Evolutionary conservation across 2,888 invertebrate genomes (phyloP).

Genomic region (Oligia strigilis): DNA sequence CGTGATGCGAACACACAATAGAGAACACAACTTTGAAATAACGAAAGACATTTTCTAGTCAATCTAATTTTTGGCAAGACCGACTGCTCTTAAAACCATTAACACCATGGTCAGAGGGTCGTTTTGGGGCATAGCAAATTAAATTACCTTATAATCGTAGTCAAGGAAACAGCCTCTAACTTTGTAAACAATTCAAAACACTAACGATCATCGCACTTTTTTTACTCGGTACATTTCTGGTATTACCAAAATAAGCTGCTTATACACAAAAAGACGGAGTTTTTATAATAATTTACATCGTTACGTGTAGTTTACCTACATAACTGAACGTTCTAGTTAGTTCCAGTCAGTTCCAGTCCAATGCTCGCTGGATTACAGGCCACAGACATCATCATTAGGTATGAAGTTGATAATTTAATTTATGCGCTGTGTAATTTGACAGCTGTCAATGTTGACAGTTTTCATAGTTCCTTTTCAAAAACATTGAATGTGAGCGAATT

Average conservation of each 20-base stretch:
- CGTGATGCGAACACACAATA: not conserved
- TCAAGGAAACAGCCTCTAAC: constrained; percentile 8
- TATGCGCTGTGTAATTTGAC: not conserved
- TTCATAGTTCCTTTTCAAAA: not conserved
- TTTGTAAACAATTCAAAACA: constrained; percentile 5
- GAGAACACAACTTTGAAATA: not conserved
- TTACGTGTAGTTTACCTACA: constrained; percentile 27
- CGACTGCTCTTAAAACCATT: not conserved
- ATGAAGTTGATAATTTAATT: constrained; percentile 1
- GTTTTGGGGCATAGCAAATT: not conserved
- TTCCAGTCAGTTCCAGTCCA: constrained; percentile 32
- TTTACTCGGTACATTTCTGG: constrained; percentile 10
- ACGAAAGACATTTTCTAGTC: not conserved
- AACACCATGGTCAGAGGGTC: not conserved
- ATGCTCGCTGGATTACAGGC: constrained; percentile 7
- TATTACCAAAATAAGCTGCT: constrained; percentile 26
- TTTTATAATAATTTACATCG: constrained; percentile 26
- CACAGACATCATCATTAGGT: not conserved
- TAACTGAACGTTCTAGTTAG: constrained; percentile 14
- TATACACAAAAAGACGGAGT: constrained; percentile 18
- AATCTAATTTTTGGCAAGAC: not conserved
- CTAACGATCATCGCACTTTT: constrained; percentile 26
- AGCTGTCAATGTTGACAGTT: not conserved
- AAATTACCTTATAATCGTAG: constrained; percentile 3
- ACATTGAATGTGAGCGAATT: not conserved